These are phyloP conservation scores for Taxidea taxus DNA, from an alignment of 2,113 vertebrate genomes.

Conservation along the genomic window DNA sequence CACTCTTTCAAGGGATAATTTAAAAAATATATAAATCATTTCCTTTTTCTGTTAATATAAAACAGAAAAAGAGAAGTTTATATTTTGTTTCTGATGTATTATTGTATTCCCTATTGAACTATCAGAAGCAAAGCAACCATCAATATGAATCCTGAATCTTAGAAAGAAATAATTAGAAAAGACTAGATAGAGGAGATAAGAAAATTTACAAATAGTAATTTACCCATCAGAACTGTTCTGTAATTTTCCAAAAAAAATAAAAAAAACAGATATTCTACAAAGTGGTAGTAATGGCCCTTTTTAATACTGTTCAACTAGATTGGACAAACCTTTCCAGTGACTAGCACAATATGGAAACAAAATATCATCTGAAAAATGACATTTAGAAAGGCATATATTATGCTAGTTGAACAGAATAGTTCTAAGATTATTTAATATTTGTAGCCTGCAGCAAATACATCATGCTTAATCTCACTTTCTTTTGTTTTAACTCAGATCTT, in stretches of 20 bases:
- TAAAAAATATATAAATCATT: background rate
- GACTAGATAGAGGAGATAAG: background rate
- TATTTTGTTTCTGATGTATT: background rate
- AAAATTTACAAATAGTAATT: background rate
- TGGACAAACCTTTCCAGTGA: background rate
- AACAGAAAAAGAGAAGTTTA: background rate
- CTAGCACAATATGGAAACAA: background rate
- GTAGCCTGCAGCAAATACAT: background rate
- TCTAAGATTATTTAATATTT: background rate
- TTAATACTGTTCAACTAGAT: background rate
- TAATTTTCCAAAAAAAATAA: background rate
- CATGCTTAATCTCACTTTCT: background rate
- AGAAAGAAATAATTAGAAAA: background rate
- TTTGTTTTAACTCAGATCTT: constrained; percentile 26
- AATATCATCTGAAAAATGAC: background rate
- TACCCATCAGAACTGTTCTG: background rate
- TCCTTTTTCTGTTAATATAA: background rate
- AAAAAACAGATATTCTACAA: background rate
- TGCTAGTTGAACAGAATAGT: background rate
- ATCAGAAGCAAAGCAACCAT: background rate
- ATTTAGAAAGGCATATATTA: background rate
- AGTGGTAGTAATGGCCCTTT: background rate
- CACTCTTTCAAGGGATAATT: background rate
- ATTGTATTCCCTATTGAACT: background rate
- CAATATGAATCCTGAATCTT: background rate